Evolutionary conservation across 2,888 invertebrate species (phyloP).

Genomic region (Leucozona laternaria): DNA sequence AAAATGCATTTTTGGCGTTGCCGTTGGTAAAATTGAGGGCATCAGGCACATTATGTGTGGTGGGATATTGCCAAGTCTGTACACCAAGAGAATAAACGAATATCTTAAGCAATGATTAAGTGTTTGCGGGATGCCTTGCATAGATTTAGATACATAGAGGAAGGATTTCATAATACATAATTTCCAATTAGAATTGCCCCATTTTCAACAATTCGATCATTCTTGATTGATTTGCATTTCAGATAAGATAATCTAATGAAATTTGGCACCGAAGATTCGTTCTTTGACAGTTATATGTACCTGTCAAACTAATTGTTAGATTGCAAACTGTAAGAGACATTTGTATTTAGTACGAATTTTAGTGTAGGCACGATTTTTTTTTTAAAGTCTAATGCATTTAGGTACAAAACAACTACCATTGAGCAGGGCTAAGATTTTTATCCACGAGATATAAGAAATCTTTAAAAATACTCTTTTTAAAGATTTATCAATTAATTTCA

Average conservation of each 20-base stretch:
- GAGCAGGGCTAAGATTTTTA: too few species aligned
- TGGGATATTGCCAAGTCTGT: conserved; percentile 6
- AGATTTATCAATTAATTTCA: too few species aligned
- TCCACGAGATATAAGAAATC: too few species aligned
- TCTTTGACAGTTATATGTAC: too few species aligned
- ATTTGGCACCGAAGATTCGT: not conserved
- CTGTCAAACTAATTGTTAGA: too few species aligned
- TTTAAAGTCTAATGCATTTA: too few species aligned
- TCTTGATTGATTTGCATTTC: not conserved
- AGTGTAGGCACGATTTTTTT: too few species aligned
- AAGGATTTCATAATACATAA: not conserved
- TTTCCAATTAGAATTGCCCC: not conserved
- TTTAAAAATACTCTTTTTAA: too few species aligned
- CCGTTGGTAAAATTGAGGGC: not conserved
- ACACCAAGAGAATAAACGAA: not conserved
- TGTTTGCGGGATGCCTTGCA: not conserved
- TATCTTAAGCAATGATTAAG: not conserved
- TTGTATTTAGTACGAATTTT: too few species aligned
- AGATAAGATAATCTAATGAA: not conserved
- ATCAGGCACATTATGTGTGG: not conserved
- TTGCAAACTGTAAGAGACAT: too few species aligned
- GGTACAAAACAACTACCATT: too few species aligned
- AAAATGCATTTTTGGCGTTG: conserved; percentile 28
- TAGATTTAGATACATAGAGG: not conserved
- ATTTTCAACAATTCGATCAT: not conserved